Percentiles rank a stretch among this genome's conserved stretches.
Conservation (phyloP, 2,797 vertebrate genomes). For the Acanthopagrus latus region DNA sequence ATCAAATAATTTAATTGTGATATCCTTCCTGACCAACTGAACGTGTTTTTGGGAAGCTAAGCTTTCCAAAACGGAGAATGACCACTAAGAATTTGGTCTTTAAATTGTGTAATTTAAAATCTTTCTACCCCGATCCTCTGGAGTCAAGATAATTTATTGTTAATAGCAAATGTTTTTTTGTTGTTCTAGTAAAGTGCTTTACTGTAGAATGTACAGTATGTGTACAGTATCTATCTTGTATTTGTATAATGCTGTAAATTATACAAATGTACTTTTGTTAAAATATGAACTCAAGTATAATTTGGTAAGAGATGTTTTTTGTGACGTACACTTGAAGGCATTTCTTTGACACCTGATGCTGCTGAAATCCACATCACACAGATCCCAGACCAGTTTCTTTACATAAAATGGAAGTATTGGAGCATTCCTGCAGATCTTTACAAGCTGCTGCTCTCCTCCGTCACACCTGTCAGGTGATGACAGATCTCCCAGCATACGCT, state of each 20-base stretch:
- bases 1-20: slow-evolving; percentile 11
- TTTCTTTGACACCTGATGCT: slow-evolving; percentile 47
- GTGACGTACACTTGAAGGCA: slow-evolving; percentile 43
- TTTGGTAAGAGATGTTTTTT: slow-evolving; percentile 40
- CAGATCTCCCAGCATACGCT: not conserved
- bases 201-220: slow-evolving; percentile 79
- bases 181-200: slow-evolving; percentile 57
- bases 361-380: slow-evolving; percentile 40
- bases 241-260: slow-evolving; percentile 73
- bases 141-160: slow-evolving; percentile 65
- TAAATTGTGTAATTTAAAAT: slow-evolving; percentile 63
- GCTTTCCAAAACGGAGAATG: slow-evolving; percentile 45
- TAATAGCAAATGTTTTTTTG: slow-evolving; percentile 22
- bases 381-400: not conserved
- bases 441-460: not conserved
- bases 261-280: slow-evolving; percentile 52
- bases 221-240: slow-evolving; percentile 76
- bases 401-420: slow-evolving; percentile 11
- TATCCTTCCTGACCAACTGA: slow-evolving; percentile 55
- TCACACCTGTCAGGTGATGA: slow-evolving; percentile 1
- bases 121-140: slow-evolving; percentile 24
- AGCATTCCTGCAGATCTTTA: not conserved
- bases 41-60: slow-evolving; percentile 17
- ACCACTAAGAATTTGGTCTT: slow-evolving; percentile 61
- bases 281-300: slow-evolving; percentile 33